Conservation (phyloP, 2,797 vertebrate genomes). For the Coranthus polyacanthus region DNA sequence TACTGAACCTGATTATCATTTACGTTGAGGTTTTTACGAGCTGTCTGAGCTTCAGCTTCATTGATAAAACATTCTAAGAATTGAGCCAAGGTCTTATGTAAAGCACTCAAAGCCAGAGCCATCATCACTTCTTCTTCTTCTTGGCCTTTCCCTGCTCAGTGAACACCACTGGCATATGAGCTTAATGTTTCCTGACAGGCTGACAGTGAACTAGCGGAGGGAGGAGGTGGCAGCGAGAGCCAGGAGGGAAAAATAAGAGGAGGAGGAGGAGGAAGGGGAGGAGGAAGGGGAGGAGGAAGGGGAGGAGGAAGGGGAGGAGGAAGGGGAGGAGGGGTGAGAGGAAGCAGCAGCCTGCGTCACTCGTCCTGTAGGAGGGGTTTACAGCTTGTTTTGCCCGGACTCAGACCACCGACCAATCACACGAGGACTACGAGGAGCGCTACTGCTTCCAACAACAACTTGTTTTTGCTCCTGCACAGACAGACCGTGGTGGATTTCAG, state of each 20-base stretch:
- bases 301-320: slow-evolving; percentile 29
- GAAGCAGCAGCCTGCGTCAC: slow-evolving; percentile 69
- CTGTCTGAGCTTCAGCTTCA: slow-evolving; percentile 27
- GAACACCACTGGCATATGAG: slow-evolving; percentile 55
- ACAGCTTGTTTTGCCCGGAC: slow-evolving; percentile 70
- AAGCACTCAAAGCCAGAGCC: slow-evolving; percentile 37
- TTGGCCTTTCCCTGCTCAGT: slow-evolving; percentile 33
- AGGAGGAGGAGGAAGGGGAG: slow-evolving; percentile 28
- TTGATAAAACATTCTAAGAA: slow-evolving; percentile 17
- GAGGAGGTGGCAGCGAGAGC: slow-evolving; percentile 65
- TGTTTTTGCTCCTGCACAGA: slow-evolving; percentile 63
- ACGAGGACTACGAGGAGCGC: slow-evolving; percentile 41
- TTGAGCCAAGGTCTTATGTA: slow-evolving; percentile 36
- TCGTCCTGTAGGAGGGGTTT: slow-evolving; percentile 58
- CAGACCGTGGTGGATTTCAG: slow-evolving; percentile 32
- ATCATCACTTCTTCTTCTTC: slow-evolving; percentile 17
- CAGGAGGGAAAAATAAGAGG: slow-evolving; percentile 54
- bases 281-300: slow-evolving; percentile 51
- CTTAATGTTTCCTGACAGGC: slow-evolving; percentile 75
- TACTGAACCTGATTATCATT: slow-evolving; percentile 44
- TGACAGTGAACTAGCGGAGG: slow-evolving; percentile 64
- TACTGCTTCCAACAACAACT: slow-evolving; percentile 64
- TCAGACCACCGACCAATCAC: slow-evolving; percentile 69
- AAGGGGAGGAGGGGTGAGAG: slow-evolving; percentile 32
- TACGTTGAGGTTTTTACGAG: slow-evolving; percentile 12